Evolutionary conservation across 2,888 invertebrate genomes (phyloP), one percentile per base, ranked within the genome.

Genomic region (Ophion costatus): DNA sequence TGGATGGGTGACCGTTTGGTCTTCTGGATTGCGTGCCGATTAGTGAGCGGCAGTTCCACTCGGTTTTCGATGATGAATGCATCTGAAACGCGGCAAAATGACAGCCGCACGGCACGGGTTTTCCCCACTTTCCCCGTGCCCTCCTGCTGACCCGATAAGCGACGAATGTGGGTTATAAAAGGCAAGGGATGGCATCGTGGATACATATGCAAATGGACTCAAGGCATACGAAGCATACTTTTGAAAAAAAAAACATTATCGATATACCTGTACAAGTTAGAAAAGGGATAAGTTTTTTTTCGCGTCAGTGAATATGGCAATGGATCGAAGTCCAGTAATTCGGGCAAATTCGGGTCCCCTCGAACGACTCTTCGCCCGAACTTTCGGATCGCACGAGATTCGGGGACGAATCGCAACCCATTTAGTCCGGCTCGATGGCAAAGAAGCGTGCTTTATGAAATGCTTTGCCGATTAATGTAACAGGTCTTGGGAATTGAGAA

Each of bases 371-470:
- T 51, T 51, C 17, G 17, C 5, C 1, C 51, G 14, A 51, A 51
- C 17, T 51, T 51, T 51, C 17, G 17, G 51, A 63, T 7, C n/a
- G 5, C 9, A n/a, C 7, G 20, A 9, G 20, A 57, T 57, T 71
- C 38, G 38, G 59, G 20, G 10, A 33, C 45, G 69, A 69, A 51
- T 24, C 42, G 61, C 33, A 57, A 33, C 57, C 33, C 7, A 57
- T 56, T 22, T 29, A 11, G 22, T 5, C 42, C 38, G 61, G 61
- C 9, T 73, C 17, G 45, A n/a, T 29, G n/a, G 24, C 17, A 20
- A 24, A 63, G 63, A 91, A 91, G 91, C n/a, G 82, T 84, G 11
- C 22, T 81, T 73, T 77, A 84, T 84, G 81, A 80, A 82, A 84
- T 86, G 83, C 85, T 78, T 29, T n/a, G n/a, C 45, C 45, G 74